Conservation (phyloP, 2,113 vertebrate species). For the Salvelinus fontinalis region DNA sequence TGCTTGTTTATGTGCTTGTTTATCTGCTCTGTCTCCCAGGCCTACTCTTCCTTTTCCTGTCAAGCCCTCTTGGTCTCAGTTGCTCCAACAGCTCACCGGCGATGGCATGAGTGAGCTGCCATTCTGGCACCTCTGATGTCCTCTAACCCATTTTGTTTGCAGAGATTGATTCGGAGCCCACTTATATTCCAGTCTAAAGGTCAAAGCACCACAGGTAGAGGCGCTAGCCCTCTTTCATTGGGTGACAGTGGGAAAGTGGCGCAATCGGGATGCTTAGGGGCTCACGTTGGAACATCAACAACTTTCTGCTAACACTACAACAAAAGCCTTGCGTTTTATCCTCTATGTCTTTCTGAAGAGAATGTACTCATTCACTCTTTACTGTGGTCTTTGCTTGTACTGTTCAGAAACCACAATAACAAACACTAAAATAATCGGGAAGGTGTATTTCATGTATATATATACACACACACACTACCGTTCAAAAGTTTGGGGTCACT, state of each 20-base stretch:
- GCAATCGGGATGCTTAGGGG: constrained; percentile 21
- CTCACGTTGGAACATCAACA: constrained; percentile 14
- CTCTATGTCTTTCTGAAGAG: neutral
- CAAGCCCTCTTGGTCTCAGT: neutral
- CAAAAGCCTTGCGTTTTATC: constrained; percentile 28
- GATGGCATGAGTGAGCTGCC: neutral
- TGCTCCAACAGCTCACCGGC: neutral
- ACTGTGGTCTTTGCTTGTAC: neutral
- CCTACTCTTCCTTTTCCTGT: neutral
- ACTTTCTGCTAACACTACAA: constrained; percentile 41
- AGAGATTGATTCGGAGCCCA: constrained; percentile 57
- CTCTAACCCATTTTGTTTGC: constrained; percentile 68
- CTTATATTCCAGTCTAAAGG: constrained; percentile 58
- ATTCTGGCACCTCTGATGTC: constrained; percentile 11
- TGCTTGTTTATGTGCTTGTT: neutral
- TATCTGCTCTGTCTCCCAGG: neutral
- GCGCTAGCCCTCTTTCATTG: constrained; percentile 24
- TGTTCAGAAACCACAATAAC: constrained; percentile 5
- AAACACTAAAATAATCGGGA: constrained; percentile 13
- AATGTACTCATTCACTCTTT: neutral
- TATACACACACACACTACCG: too few species aligned
- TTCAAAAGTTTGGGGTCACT: too few species aligned
- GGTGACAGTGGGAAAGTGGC: constrained; percentile 31
- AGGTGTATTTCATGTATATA: constrained; percentile 8
- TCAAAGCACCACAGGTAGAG: constrained; percentile 63